Evolutionary conservation across 2,113 vertebrate species (phyloP).

Genomic region (Vimba vimba): DNA sequence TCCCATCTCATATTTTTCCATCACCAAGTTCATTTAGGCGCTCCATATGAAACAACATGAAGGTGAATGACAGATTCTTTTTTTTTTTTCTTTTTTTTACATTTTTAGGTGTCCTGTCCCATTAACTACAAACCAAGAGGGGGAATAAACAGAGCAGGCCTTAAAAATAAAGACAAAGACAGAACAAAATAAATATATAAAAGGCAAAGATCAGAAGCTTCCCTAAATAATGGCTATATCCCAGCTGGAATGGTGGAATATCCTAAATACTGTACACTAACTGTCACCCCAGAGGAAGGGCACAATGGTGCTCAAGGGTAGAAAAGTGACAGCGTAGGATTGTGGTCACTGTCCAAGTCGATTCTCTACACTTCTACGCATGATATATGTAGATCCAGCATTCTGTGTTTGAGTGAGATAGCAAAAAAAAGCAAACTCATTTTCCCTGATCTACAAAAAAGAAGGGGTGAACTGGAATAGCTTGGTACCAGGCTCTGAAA

Average conservation of each 20-base stretch:
- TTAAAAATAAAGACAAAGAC: background rate
- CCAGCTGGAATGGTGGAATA: slow-evolving; percentile 1
- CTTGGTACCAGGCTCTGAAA: background rate
- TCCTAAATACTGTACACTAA: slow-evolving; percentile 11
- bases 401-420: slow-evolving; percentile 32
- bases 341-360: slow-evolving; percentile 20
- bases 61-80: background rate
- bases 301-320: background rate
- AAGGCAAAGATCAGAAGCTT: background rate
- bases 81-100: too few species aligned
- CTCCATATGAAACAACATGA: background rate
- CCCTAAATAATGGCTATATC: slow-evolving; percentile 3
- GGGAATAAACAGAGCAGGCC: background rate
- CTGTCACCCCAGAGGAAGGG: slow-evolving; percentile 17
- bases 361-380: slow-evolving; percentile 33
- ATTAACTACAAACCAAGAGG: background rate
- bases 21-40: too few species aligned
- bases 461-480: slow-evolving; percentile 9
- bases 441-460: slow-evolving; percentile 21
- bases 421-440: background rate
- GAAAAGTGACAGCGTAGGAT: background rate
- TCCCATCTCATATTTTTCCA: too few species aligned
- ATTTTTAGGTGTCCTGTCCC: background rate
- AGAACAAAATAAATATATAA: slow-evolving; percentile 12
- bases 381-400: slow-evolving; percentile 51